Evolutionary conservation across 2,113 vertebrate genomes (phyloP).

Genomic region (Boleophthalmus pectinirostris): DNA sequence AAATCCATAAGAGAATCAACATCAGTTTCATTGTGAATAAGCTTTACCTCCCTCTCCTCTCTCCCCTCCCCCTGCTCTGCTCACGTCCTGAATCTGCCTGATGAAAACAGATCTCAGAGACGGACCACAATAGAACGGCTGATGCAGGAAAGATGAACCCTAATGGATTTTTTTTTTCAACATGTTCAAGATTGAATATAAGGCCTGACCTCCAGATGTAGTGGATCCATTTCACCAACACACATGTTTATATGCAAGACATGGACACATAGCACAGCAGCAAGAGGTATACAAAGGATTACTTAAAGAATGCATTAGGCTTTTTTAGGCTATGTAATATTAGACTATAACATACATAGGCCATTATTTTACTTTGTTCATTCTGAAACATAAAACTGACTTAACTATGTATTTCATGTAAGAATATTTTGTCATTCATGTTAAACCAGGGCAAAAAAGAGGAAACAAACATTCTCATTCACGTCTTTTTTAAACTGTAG

Average conservation of each 20-base stretch:
- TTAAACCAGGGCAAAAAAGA: too few relatives aligned
- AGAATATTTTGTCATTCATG: too few relatives aligned
- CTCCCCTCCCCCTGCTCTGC: slow-evolving; percentile 65
- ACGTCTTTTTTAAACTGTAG: too few relatives aligned
- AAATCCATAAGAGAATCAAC: slow-evolving; percentile 57
- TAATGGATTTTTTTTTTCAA: slow-evolving; percentile 81
- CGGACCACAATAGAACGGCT: slow-evolving; percentile 80
- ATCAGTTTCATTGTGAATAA: slow-evolving; percentile 55
- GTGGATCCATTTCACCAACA: slow-evolving; percentile 79
- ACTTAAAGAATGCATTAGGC: too few relatives aligned
- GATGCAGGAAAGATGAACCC: slow-evolving; percentile 82
- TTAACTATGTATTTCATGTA: too few relatives aligned
- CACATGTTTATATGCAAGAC: slow-evolving; percentile 71
- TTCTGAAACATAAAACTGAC: too few relatives aligned
- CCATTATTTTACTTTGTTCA: too few relatives aligned
- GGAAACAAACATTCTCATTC: too few relatives aligned
- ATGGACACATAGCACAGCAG: slow-evolving; percentile 38
- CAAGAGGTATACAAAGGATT: slow-evolving; percentile 15
- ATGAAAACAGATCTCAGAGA: slow-evolving; percentile 83
- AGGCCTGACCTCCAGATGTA: slow-evolving; percentile 81
- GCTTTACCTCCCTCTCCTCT: slow-evolving; percentile 17
- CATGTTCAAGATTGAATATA: slow-evolving; percentile 82
- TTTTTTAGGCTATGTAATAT: too few relatives aligned
- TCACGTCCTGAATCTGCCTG: slow-evolving; percentile 80
- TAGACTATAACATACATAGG: too few relatives aligned